These are phyloP conservation scores for Catharus ustulatus DNA, from an alignment of 2,797 vertebrate genomes.

Conservation along the genomic window DNA sequence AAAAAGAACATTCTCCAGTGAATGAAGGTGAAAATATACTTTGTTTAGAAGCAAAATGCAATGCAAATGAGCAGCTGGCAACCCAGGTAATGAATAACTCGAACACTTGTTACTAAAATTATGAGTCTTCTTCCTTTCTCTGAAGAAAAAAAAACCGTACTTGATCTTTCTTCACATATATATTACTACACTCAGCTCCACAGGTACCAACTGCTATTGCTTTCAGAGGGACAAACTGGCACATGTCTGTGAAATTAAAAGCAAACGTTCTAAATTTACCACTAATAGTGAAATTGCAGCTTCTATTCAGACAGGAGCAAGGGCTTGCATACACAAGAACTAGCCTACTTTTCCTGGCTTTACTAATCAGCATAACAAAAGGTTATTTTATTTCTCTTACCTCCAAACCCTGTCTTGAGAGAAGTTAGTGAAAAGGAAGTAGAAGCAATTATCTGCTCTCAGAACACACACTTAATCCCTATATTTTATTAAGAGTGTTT, in stretches of 20 bases:
- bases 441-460: slow-evolving; percentile 49
- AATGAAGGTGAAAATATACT: neutral
- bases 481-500: slow-evolving; percentile 40
- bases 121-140: neutral
- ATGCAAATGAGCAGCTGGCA: slow-evolving; percentile 27
- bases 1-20: slow-evolving; percentile 51
- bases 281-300: slow-evolving; percentile 11
- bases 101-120: neutral
- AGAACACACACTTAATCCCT: slow-evolving; percentile 37
- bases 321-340: neutral
- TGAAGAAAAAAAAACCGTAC: fast-evolving
- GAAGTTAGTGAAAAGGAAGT: slow-evolving; percentile 47
- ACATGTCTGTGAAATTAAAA: neutral
- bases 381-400: slow-evolving; percentile 17
- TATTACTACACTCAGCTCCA: neutral
- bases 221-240: neutral
- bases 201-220: neutral
- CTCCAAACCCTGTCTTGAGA: slow-evolving; percentile 6
- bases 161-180: neutral
- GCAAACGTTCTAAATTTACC: neutral
- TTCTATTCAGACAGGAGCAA: neutral
- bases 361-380: slow-evolving; percentile 53
- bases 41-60: slow-evolving; percentile 35
- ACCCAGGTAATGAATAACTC: neutral
- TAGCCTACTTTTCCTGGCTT: slow-evolving; percentile 29